phyloP scores from a whole-genome alignment of 2,888 invertebrate species.

The Cheilosia impressa region DNA sequence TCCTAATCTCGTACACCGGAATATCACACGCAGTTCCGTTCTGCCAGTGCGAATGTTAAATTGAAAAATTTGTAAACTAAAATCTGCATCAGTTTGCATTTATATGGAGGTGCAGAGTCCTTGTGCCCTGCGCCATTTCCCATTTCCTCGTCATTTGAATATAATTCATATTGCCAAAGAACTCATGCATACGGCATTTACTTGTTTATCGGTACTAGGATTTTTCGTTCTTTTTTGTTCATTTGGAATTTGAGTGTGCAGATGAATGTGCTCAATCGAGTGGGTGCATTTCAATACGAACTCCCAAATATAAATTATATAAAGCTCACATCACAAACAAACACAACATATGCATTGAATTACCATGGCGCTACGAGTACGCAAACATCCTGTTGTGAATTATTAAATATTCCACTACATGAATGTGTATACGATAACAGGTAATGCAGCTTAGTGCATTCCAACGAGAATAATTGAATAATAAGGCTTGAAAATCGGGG shows the following conservation, averaged over 20 bases:
- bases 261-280: slow-evolving; percentile 8
- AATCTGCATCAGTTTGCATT: neutral
- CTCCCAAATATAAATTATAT: slow-evolving; percentile 61
- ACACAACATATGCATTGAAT: neutral
- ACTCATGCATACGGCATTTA: slow-evolving; percentile 14
- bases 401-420: slow-evolving; percentile 49
- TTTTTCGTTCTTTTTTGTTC: neutral
- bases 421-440: slow-evolving; percentile 68
- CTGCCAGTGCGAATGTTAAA: neutral
- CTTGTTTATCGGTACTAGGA: slow-evolving; percentile 21
- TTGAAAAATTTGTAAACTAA: neutral
- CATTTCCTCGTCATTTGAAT: neutral
- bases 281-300: slow-evolving; percentile 31
- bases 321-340: slow-evolving; percentile 39
- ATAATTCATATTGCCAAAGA: neutral
- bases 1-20: slow-evolving; percentile 15
- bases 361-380: neutral
- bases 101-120: neutral
- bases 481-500: slow-evolving; percentile 48
- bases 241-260: slow-evolving; percentile 3
- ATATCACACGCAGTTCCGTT: slow-evolving; percentile 13
- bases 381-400: slow-evolving; percentile 52
- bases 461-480: slow-evolving; percentile 63
- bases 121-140: neutral
- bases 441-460: slow-evolving; percentile 56